These are phyloP conservation scores for Lepidotrigona ventralis DNA, from an alignment of 1,140 invertebrate species.

Conservation along the genomic window DNA sequence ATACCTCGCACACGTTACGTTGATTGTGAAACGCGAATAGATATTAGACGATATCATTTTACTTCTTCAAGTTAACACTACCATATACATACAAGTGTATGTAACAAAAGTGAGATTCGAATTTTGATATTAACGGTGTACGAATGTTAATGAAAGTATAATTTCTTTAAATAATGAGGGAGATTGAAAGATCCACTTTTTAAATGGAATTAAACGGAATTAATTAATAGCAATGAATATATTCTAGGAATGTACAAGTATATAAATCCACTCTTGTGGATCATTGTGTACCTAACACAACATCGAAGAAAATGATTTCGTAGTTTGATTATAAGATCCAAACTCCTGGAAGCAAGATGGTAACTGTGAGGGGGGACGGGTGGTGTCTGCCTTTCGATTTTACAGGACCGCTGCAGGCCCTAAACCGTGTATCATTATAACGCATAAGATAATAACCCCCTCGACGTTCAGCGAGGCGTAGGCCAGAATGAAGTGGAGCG, in stretches of 20 bases:
- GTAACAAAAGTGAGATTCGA: background rate
- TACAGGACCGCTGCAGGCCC: slow-evolving; percentile 61
- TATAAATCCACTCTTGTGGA: background rate
- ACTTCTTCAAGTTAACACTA: background rate
- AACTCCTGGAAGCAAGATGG: background rate
- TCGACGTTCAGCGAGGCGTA: slow-evolving; percentile 71
- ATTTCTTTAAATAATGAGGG: too few species aligned
- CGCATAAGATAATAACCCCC: slow-evolving; percentile 74
- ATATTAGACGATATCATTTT: too few species aligned
- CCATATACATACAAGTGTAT: too few species aligned
- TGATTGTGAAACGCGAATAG: background rate
- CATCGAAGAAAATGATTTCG: background rate
- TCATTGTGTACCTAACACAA: too few species aligned
- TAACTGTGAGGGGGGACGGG: background rate
- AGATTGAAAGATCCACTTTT: background rate
- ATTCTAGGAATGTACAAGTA: background rate
- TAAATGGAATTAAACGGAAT: background rate
- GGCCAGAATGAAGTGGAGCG: slow-evolving; percentile 65
- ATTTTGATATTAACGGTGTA: background rate
- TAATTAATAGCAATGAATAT: too few species aligned
- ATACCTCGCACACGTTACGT: slow-evolving; percentile 4
- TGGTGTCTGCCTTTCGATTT: slow-evolving; percentile 63
- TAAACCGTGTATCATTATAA: slow-evolving; percentile 71
- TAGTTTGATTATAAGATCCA: background rate
- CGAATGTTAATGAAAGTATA: background rate